These are phyloP conservation scores for Podarcis muralis DNA, from an alignment of 2,113 vertebrate genomes.

Conservation along the genomic window DNA sequence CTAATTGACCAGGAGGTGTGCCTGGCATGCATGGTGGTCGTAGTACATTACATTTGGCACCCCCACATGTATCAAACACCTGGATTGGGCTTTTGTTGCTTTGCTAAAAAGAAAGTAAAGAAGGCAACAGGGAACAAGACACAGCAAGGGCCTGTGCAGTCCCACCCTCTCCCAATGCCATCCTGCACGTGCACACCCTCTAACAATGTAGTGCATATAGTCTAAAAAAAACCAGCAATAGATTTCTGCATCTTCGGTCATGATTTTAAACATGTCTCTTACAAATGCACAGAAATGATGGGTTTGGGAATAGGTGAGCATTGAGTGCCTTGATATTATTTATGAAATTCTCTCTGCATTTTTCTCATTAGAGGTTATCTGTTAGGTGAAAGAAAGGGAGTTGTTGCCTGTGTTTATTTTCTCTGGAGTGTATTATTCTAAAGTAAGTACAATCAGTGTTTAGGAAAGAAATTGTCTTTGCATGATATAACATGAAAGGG, in stretches of 20 bases:
- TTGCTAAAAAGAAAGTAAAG: neutral
- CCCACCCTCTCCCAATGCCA: neutral
- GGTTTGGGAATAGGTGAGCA: constrained; percentile 33
- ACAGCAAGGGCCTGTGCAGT: neutral
- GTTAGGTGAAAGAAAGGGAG: constrained; percentile 34
- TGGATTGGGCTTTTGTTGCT: neutral
- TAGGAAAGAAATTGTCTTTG: neutral
- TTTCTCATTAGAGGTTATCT: constrained; percentile 54
- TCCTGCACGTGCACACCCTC: constrained; percentile 17
- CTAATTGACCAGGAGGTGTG: too few species aligned
- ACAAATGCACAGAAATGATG: constrained; percentile 65
- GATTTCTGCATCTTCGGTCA: constrained; percentile 36
- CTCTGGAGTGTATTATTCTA: constrained; percentile 32
- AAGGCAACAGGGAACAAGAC: neutral
- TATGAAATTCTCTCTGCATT: constrained; percentile 44
- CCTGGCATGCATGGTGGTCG: neutral
- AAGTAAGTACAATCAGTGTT: constrained; percentile 48
- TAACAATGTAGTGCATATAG: constrained; percentile 25
- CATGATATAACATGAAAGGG: constrained; percentile 13
- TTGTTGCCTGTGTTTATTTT: constrained; percentile 27
- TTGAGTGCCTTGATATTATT: constrained; percentile 54
- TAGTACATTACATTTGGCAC: neutral
- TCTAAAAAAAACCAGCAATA: constrained; percentile 11
- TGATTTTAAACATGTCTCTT: constrained; percentile 58
- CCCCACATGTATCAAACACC: neutral